phyloP scores from a whole-genome alignment of 2,888 invertebrate genomes.

The Microctonus hyperodae region DNA sequence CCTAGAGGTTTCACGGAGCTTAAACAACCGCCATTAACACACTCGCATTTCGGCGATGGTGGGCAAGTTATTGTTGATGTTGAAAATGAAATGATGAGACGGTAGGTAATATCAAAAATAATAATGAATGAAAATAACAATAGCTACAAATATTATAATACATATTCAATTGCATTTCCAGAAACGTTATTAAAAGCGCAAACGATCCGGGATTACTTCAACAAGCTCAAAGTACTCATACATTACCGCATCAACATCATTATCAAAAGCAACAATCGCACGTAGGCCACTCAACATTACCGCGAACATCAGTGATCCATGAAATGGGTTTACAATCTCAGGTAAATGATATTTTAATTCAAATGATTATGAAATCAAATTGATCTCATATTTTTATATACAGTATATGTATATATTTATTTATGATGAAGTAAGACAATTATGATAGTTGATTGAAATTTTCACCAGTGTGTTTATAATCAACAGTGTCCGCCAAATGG shows the following conservation, averaged over 20 bases:
- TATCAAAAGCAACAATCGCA: slow-evolving; percentile 57
- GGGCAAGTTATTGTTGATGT: slow-evolving; percentile 86
- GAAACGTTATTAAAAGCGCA: slow-evolving; percentile 70
- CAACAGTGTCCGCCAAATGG: slow-evolving; percentile 60
- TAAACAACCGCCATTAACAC: slow-evolving; percentile 69
- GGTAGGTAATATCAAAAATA: slow-evolving; percentile 45
- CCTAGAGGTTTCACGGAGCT: slow-evolving; percentile 68
- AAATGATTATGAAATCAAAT: neutral
- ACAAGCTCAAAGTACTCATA: slow-evolving; percentile 58
- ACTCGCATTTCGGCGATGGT: slow-evolving; percentile 81
- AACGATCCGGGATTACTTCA: slow-evolving; percentile 60
- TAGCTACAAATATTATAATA: neutral
- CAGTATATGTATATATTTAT: no score
- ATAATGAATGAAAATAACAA: neutral
- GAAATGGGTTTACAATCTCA: slow-evolving; percentile 66
- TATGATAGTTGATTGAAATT: neutral
- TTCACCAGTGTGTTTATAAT: slow-evolving; percentile 27
- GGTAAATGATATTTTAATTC: slow-evolving; percentile 15
- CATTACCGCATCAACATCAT: slow-evolving; percentile 63
- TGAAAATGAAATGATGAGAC: slow-evolving; percentile 72
- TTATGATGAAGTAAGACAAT: no score
- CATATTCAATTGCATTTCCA: slow-evolving; percentile 37
- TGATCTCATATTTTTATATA: neutral
- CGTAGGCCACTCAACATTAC: slow-evolving; percentile 64
- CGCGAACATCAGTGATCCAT: slow-evolving; percentile 64